phyloP scores from a whole-genome alignment of 2,113 vertebrate genomes.

The Brachionichthys hirsutus region DNA sequence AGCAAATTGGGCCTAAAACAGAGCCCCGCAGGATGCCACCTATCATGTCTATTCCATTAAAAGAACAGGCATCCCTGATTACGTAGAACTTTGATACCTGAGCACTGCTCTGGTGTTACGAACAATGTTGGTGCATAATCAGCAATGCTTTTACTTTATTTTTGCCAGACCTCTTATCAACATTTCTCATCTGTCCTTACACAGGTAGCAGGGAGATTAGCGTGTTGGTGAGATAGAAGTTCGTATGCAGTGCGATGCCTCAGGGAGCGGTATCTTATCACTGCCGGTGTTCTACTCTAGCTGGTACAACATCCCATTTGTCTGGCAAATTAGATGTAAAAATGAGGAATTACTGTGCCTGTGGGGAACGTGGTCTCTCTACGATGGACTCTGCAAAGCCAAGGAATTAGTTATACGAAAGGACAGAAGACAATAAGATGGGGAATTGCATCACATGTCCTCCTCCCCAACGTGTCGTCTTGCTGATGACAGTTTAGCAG shows the following conservation, averaged over 20 bases:
- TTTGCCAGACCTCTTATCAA: background rate
- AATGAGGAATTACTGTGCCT: conserved; percentile 62
- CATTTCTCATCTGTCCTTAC: background rate
- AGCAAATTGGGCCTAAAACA: no score
- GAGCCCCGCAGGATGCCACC: no score
- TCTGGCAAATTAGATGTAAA: conserved; percentile 66
- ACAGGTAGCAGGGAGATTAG: background rate
- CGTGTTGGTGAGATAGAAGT: conserved; percentile 9
- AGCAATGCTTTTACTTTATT: background rate
- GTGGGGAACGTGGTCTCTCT: conserved; percentile 26
- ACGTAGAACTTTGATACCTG: no score
- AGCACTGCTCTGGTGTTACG: no score
- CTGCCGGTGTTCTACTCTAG: conserved; percentile 34
- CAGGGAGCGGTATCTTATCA: conserved; percentile 30
- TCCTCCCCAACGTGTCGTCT: background rate
- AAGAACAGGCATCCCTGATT: no score
- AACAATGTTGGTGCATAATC: no score
- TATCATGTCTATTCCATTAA: no score
- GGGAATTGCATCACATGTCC: conserved; percentile 23
- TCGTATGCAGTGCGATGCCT: conserved; percentile 12
- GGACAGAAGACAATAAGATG: conserved; percentile 32
- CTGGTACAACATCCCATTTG: conserved; percentile 49
- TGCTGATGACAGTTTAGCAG: background rate
- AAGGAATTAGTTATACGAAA: conserved; percentile 43
- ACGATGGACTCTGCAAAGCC: conserved; percentile 19